Conservation (phyloP, 2,113 vertebrate species). For the Heterocephalus glaber region DNA sequence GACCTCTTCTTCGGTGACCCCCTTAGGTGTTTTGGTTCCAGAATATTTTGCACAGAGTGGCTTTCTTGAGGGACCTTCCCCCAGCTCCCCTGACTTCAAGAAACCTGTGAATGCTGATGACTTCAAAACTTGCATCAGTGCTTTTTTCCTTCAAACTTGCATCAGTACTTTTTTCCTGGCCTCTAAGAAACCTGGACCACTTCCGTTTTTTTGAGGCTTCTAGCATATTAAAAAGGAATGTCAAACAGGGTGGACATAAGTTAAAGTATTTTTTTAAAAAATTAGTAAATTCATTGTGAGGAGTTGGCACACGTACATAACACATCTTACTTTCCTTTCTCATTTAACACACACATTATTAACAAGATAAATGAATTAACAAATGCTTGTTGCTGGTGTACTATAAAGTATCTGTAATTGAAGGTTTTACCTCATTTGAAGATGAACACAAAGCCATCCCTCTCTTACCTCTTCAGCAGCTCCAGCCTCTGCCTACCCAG, state of each 20-base stretch:
- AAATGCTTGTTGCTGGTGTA: background rate
- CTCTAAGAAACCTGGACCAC: background rate
- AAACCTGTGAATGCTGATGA: background rate
- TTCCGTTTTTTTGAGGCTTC: conserved; percentile 7
- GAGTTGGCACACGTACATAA: too few relatives aligned
- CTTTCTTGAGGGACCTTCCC: background rate
- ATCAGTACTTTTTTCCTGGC: background rate
- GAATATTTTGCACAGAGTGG: background rate
- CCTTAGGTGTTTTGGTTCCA: background rate
- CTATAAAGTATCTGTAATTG: background rate
- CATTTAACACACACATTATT: background rate
- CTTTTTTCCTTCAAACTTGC: background rate
- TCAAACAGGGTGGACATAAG: background rate
- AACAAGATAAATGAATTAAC: background rate
- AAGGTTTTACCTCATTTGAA: background rate
- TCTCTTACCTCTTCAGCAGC: background rate
- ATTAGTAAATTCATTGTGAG: background rate
- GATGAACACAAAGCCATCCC: background rate
- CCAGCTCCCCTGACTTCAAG: background rate
- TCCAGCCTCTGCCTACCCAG: background rate
- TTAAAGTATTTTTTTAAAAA: background rate
- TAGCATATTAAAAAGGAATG: background rate
- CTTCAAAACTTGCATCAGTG: background rate
- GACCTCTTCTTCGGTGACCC: background rate
- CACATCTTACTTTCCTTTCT: too few relatives aligned